These are phyloP conservation scores for Drosophila falleni DNA, from an alignment of 2,888 invertebrate species.

Conservation along the genomic window DNA sequence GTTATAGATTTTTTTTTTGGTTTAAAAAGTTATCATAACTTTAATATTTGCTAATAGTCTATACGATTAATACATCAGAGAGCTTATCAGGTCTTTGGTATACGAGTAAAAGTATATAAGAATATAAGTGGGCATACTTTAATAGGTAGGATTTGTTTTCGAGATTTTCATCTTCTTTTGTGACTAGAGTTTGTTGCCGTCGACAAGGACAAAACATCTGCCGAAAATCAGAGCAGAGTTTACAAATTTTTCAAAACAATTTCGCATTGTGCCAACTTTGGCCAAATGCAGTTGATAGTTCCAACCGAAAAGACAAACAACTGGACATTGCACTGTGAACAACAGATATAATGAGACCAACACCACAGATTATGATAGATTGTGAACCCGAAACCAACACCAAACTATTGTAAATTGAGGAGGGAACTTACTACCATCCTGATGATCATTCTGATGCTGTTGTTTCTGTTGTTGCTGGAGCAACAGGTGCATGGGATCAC, in stretches of 20 bases:
- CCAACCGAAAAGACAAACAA: conserved; percentile 32
- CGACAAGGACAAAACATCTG: conserved; percentile 23
- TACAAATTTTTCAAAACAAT: conserved; percentile 39
- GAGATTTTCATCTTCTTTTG: conserved; percentile 2
- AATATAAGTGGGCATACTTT: conserved; percentile 36
- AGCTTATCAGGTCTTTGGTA: conserved; percentile 72
- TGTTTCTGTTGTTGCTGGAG: conserved; percentile 80
- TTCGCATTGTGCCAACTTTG: background rate
- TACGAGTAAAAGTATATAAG: conserved; percentile 41
- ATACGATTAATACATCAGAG: conserved; percentile 71
- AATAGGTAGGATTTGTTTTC: conserved; percentile 64
- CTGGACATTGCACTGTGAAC: conserved; percentile 17
- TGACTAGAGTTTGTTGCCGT: conserved; percentile 33
- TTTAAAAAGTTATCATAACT: conserved; percentile 22
- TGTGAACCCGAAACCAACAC: conserved; percentile 18
- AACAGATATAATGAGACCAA: conserved; percentile 23
- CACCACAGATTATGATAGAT: conserved; percentile 20
- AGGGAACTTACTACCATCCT: conserved; percentile 84
- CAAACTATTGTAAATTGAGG: conserved; percentile 24
- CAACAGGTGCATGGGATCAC: conserved; percentile 85
- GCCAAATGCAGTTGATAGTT: conserved; percentile 27
- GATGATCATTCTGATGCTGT: conserved; percentile 78
- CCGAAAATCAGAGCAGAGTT: conserved; percentile 27
- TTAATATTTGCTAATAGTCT: conserved; percentile 70
- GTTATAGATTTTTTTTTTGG: conserved; percentile 10